These are phyloP conservation scores for Moxostoma hubbsi DNA, from an alignment of 2,797 vertebrate species.

Conservation along the genomic window DNA sequence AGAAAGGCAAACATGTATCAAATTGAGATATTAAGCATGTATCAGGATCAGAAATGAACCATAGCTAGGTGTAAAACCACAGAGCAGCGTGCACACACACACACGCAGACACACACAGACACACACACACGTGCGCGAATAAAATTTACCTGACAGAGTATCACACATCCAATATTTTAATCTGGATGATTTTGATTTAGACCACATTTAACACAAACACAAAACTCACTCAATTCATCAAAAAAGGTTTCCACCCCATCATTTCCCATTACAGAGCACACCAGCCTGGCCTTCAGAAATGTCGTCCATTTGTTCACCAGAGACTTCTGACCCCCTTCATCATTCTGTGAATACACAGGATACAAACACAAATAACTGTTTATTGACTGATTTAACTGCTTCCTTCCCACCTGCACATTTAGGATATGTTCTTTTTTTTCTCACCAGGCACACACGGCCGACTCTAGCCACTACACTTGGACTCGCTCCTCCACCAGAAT, in stretches of 20 bases:
- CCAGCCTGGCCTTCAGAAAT: conserved; percentile 91
- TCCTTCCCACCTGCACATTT: conserved; percentile 13
- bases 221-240: conserved; percentile 83
- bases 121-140: neutral
- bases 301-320: conserved; percentile 95
- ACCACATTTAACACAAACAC: neutral
- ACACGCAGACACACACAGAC: too few relatives aligned
- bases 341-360: conserved; percentile 77
- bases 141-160: too few relatives aligned
- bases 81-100: neutral
- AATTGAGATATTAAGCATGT: neutral
- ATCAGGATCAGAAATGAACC: neutral
- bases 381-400: conserved; percentile 11
- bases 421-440: conserved; percentile 44
- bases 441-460: conserved; percentile 85
- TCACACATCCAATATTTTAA: too few relatives aligned
- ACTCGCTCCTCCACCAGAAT: conserved; percentile 76
- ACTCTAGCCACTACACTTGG: conserved; percentile 80
- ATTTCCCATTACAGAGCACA: conserved; percentile 86
- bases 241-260: conserved; percentile 87
- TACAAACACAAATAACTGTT: conserved; percentile 11
- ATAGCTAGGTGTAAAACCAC: too few relatives aligned
- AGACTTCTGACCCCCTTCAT: conserved; percentile 90
- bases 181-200: neutral
- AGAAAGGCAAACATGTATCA: neutral